These are phyloP conservation scores for Volucella inflata DNA, from an alignment of 2,888 invertebrate species.

Conservation along the genomic window DNA sequence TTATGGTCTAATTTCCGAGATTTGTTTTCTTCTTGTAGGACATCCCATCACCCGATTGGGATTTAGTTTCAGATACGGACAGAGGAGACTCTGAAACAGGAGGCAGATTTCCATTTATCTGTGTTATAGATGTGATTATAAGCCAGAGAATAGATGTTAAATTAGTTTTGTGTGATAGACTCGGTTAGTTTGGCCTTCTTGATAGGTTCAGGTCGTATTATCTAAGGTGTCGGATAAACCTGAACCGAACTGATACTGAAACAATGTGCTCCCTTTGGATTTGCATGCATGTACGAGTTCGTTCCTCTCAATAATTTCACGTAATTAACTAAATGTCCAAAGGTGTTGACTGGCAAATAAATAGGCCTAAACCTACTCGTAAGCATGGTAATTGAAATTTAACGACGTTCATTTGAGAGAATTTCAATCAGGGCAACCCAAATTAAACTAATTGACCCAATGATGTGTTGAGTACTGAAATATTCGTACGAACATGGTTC, in stretches of 20 bases:
- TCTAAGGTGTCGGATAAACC: not conserved
- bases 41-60: constrained; percentile 29
- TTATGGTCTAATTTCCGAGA: constrained; percentile 66
- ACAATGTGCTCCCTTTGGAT: not conserved
- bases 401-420: not conserved
- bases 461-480: too few relatives aligned
- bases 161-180: constrained; percentile 36
- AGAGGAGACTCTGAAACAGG: not conserved
- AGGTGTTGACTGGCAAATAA: constrained; percentile 3
- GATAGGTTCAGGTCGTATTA: not conserved
- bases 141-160: constrained; percentile 38
- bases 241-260: not conserved
- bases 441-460: too few relatives aligned
- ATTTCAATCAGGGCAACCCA: too few relatives aligned
- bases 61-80: not conserved
- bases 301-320: constrained; percentile 35
- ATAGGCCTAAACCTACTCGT: not conserved
- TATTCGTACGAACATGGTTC: too few relatives aligned
- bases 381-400: constrained; percentile 13
- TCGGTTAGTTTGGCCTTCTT: constrained; percentile 16
- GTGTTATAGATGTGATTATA: constrained; percentile 66
- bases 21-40: constrained; percentile 40
- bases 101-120: constrained; percentile 53
- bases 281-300: not conserved
- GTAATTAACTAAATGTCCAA: constrained; percentile 28